These are phyloP conservation scores for Alloplasta piceator DNA, from an alignment of 2,888 invertebrate genomes.

Conservation along the genomic window DNA sequence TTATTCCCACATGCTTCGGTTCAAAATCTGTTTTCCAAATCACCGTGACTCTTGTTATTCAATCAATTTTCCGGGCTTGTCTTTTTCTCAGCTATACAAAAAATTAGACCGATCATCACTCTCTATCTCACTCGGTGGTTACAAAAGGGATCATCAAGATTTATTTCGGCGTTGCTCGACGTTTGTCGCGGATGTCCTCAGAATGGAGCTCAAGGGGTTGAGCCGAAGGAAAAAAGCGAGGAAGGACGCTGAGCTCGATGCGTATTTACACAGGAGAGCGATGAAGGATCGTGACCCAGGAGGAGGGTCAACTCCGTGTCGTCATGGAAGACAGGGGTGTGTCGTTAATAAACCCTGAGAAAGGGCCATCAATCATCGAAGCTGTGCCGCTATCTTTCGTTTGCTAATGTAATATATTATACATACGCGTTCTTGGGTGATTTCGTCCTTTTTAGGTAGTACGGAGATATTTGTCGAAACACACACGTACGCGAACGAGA, in stretches of 20 bases:
- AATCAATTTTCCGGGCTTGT: neutral
- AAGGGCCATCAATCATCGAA: slow-evolving; percentile 78
- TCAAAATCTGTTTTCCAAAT: neutral
- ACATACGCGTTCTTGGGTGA: neutral
- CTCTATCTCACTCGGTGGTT: slow-evolving; percentile 38
- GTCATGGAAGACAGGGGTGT: slow-evolving; percentile 67
- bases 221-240: slow-evolving; percentile 39
- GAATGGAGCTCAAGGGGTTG: slow-evolving; percentile 34
- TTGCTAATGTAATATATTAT: slow-evolving; percentile 23
- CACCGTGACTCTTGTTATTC: neutral
- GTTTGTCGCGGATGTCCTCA: slow-evolving; percentile 55
- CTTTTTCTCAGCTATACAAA: neutral
- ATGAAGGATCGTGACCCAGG: slow-evolving; percentile 52
- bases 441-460: slow-evolving; percentile 73
- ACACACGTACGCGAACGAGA: slow-evolving; percentile 55
- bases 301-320: slow-evolving; percentile 31
- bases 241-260: slow-evolving; percentile 31
- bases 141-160: slow-evolving; percentile 63
- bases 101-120: slow-evolving; percentile 52
- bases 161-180: slow-evolving; percentile 59
- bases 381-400: slow-evolving; percentile 69
- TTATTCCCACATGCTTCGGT: too few species aligned
- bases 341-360: slow-evolving; percentile 80
- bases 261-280: slow-evolving; percentile 32
- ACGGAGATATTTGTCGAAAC: slow-evolving; percentile 74